phyloP scores from a whole-genome alignment of 23 tunicate species.

The Clavelina lepadiformis region DNA sequence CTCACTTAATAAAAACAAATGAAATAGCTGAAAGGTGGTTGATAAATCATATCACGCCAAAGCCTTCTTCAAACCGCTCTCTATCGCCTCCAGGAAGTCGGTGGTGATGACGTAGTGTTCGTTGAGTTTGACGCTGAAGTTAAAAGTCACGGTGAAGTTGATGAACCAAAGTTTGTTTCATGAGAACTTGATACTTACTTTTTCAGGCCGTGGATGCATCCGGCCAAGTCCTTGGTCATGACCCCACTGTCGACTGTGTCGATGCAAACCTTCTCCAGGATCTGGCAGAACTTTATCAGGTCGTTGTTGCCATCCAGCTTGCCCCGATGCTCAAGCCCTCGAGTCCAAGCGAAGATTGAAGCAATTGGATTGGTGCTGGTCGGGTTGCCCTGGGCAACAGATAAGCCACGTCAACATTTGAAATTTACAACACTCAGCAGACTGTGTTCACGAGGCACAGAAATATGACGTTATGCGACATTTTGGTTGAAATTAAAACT shows the following conservation, averaged over 20 bases:
- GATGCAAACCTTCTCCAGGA: constrained; percentile 92
- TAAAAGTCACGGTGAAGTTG: no score
- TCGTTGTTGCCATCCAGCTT: constrained; percentile 88
- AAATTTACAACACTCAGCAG: no score
- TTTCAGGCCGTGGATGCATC: constrained; percentile 96
- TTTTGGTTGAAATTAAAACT: neutral
- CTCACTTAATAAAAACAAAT: no score
- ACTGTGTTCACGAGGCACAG: neutral
- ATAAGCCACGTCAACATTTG: no score
- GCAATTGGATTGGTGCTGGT: constrained; percentile 99
- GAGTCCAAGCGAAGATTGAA: constrained; percentile 98
- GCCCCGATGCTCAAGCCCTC: constrained; percentile 96
- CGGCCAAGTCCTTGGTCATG: constrained; percentile 99
- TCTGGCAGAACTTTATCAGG: constrained; percentile 77
- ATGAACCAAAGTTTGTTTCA: no score
- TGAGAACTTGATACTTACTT: constrained; percentile 32
- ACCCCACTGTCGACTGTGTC: constrained; percentile 88
- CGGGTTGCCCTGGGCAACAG: constrained; percentile 76
- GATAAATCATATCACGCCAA: constrained; percentile 22
- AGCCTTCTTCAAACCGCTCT: constrained; percentile 64
- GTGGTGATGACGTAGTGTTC: constrained; percentile 93
- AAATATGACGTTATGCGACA: neutral
- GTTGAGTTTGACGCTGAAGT: constrained; percentile 75
- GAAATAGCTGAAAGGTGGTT: neutral
- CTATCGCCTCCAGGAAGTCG: constrained; percentile 81